Evolutionary conservation across 2,888 invertebrate genomes (phyloP), one percentile per base, ranked within the genome.

Genomic region (Stegana nigrithorax): DNA sequence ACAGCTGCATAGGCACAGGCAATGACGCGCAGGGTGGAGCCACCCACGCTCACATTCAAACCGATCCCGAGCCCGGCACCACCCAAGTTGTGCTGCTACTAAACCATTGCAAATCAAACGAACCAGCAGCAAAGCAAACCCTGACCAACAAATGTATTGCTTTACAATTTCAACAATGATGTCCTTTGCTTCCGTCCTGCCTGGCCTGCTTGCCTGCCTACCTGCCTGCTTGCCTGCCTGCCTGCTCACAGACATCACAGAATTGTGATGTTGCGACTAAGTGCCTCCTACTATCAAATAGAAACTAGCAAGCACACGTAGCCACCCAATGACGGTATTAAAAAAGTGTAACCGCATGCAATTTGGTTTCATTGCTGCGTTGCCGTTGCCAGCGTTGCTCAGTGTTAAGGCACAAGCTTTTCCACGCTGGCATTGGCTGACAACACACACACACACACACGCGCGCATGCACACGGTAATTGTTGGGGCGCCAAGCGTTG

Each of bases 81-180:
- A 39, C 14, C 17, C 17, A 2, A n/a, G 39, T 10, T 39, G 39
- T 39, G 39, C 39, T n/a, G 39, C 39, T 14, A 39, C n/a, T 44
- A 5, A 44, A 44, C 14, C 19, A 14, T 17, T 44, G 44, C 44
- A 19, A 17, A 51, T 51, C 51, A 51, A 51, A 56, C 56, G 59
- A 65, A 51, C 55, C 27, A 26, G 25, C 59, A 53, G 3, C 58
- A 44, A 57, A 42, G 42, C 65, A 64, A 60, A 58, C 62, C 32
- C 60, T 58, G 23, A 53, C 59, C 61, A 60, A 53, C 63, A 61
- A 51, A 61, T 66, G 32, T 59, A 69, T 69, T 66, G 66, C 68
- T 69, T 69, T 66, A 68, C 68, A 69, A 69, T 68, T 66, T 66
- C 66, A 69, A 69, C 68, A 69, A 69, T 68, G 66, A 66, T 69